These are phyloP conservation scores for Virgularia gustaviana DNA, from an alignment of 92 coral and sea anemone genomes.

Conservation along the genomic window DNA sequence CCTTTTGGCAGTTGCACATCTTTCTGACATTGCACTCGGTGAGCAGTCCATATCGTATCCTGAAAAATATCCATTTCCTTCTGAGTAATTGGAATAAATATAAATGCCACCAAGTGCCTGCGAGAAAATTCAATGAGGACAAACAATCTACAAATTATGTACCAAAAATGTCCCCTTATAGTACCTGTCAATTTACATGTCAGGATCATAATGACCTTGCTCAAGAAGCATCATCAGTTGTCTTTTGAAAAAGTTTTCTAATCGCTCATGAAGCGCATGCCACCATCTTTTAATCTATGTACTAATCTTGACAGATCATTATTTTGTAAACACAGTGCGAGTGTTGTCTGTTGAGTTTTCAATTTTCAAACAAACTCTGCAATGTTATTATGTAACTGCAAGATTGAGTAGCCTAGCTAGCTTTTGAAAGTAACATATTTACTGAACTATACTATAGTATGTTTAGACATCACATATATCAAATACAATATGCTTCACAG, in stretches of 20 bases:
- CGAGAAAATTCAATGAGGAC: neutral
- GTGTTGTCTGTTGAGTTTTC: too few species aligned
- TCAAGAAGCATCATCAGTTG: conserved; percentile 17
- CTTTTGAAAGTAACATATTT: too few species aligned
- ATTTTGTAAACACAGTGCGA: too few species aligned
- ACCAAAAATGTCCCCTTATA: neutral
- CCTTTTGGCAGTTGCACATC: conserved; percentile 62
- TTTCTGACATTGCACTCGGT: conserved; percentile 52
- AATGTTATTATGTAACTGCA: too few species aligned
- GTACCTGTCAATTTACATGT: conserved; percentile 29
- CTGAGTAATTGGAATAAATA: conserved; percentile 8
- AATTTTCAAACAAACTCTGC: too few species aligned
- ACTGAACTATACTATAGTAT: too few species aligned
- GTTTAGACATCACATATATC: too few species aligned
- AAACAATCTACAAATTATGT: neutral
- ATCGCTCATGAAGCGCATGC: conserved; percentile 5
- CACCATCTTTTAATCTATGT: conserved; percentile 16
- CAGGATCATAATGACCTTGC: conserved; percentile 29
- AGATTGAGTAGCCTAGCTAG: too few species aligned
- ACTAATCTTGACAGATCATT: too few species aligned
- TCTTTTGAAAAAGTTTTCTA: conserved; percentile 2
- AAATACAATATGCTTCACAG: too few species aligned
- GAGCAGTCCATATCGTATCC: conserved; percentile 61
- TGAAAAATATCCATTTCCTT: conserved; percentile 28
- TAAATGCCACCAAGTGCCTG: conserved; percentile 27